phyloP scores from a whole-genome alignment of 1,140 invertebrate species.

The Nixonia krombeini region DNA sequence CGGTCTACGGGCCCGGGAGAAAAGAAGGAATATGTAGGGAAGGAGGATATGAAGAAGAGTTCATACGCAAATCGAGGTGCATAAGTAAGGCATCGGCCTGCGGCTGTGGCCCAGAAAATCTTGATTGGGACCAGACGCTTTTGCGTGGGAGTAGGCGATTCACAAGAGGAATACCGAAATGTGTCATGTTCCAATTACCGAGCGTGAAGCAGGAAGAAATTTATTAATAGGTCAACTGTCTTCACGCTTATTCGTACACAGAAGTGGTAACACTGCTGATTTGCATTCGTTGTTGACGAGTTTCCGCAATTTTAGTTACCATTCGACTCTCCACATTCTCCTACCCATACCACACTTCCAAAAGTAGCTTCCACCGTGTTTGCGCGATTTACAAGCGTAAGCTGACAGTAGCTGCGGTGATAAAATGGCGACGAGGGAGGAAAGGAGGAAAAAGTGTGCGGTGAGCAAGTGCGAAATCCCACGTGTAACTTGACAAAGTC shows the following conservation, averaged over 20 bases:
- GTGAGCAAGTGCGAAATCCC: slow-evolving; percentile 3
- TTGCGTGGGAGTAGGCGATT: slow-evolving; percentile 53
- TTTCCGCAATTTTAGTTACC: too few species aligned
- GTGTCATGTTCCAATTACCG: slow-evolving; percentile 11
- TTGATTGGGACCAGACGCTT: slow-evolving; percentile 15
- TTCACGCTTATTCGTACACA: too few species aligned
- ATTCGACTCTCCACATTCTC: too few species aligned
- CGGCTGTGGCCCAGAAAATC: slow-evolving; percentile 46
- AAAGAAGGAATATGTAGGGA: slow-evolving; percentile 14
- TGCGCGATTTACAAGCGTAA: slow-evolving; percentile 1
- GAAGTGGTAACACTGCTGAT: too few species aligned
- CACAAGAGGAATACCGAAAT: too few species aligned
- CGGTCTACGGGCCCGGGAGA: neutral
- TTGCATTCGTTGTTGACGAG: neutral
- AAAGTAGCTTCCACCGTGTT: too few species aligned
- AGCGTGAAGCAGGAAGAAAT: neutral
- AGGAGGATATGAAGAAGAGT: slow-evolving; percentile 9
- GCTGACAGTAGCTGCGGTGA: neutral
- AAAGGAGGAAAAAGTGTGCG: slow-evolving; percentile 1
- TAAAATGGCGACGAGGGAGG: neutral
- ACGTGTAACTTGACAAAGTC: slow-evolving; percentile 4
- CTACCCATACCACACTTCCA: too few species aligned
- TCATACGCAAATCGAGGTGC: too few species aligned
- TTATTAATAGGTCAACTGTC: neutral
- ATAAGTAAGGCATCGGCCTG: slow-evolving; percentile 27